phyloP scores from a whole-genome alignment of 2,888 invertebrate genomes.

The Caenorhabditis imperialis region DNA sequence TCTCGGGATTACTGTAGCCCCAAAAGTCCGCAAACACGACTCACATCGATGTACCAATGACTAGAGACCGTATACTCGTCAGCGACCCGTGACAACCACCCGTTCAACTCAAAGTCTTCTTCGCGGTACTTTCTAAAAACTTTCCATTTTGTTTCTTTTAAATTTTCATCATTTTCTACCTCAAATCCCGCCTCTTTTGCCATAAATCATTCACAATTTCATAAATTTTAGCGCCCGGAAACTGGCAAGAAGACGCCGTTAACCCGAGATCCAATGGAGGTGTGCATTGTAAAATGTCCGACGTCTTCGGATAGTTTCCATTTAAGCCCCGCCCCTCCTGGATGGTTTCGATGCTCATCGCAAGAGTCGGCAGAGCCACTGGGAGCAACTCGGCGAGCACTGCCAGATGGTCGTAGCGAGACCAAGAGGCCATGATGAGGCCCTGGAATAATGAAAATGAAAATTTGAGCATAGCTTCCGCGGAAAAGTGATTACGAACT shows the following conservation, averaged over 20 bases:
- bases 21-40: no score
- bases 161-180: no score
- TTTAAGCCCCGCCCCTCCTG: slow-evolving; percentile 50
- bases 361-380: slow-evolving; percentile 79
- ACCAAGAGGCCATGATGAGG: slow-evolving; percentile 80
- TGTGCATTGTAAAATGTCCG: slow-evolving; percentile 66
- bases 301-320: slow-evolving; percentile 62
- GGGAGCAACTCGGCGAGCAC: slow-evolving; percentile 80
- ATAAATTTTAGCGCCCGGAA: slow-evolving; percentile 73
- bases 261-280: slow-evolving; percentile 64
- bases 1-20: no score
- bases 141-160: no score
- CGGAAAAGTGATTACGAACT: no score
- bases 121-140: slow-evolving; percentile 62
- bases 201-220: slow-evolving; percentile 73
- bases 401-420: slow-evolving; percentile 80
- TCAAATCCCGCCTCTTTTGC: slow-evolving; percentile 36
- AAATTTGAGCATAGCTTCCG: slow-evolving; percentile 64
- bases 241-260: slow-evolving; percentile 65
- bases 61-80: slow-evolving; percentile 68
- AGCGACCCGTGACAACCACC: slow-evolving; percentile 73
- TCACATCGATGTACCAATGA: slow-evolving; percentile 74
- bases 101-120: slow-evolving; percentile 71
- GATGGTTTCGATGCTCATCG: slow-evolving; percentile 74
- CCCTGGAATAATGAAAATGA: slow-evolving; percentile 79